These are phyloP conservation scores for Hafferia zeledoni DNA, from an alignment of 2,797 vertebrate genomes.

Conservation along the genomic window DNA sequence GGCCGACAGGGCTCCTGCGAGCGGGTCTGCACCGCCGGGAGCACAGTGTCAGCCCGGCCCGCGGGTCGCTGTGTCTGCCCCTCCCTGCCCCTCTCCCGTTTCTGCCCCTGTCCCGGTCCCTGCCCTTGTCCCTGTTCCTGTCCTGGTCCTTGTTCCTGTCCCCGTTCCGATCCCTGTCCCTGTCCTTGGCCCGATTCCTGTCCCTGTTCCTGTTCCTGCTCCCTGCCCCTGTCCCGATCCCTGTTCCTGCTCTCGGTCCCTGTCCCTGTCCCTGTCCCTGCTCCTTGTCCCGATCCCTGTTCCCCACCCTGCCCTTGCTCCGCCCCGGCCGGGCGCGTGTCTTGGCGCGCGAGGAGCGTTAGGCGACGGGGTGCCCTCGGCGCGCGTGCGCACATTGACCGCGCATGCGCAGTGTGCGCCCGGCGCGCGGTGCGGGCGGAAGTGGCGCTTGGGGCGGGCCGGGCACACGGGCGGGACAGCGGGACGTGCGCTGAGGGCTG, in stretches of 20 bases:
- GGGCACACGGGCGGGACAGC: neutral
- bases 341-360: neutral
- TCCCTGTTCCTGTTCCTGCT: no score
- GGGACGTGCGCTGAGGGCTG: no score
- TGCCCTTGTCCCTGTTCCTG: no score
- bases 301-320: rapidly evolving
- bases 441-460: neutral
- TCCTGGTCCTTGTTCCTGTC: no score
- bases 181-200: no score
- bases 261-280: rapidly evolving
- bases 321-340: neutral
- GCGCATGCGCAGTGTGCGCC: neutral
- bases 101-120: rapidly evolving
- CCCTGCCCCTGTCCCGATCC: no score
- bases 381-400: rapidly evolving
- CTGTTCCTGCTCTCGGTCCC: rapidly evolving
- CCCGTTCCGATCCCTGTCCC: no score
- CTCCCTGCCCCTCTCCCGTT: no score
- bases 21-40: no score
- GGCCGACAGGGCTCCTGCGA: no score
- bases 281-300: rapidly evolving
- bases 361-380: rapidly evolving
- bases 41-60: neutral
- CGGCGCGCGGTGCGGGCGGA: neutral
- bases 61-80: no score